Evolutionary conservation across 2,113 vertebrate genomes (phyloP).

Genomic region (Sterrhoptilus dennistouni): DNA sequence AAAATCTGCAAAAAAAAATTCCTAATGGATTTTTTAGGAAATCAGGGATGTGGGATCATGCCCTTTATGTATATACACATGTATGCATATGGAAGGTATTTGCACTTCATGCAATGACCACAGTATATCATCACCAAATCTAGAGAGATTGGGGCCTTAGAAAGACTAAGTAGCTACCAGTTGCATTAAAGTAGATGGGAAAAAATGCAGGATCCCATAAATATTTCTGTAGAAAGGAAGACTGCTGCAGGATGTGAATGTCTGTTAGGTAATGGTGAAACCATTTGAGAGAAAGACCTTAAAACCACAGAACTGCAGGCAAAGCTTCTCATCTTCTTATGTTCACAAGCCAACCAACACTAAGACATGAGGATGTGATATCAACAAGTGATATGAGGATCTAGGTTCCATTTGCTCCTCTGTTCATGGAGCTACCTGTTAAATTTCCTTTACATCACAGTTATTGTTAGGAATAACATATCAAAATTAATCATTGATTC

Average conservation of each 20-base stretch:
- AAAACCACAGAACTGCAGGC: background rate
- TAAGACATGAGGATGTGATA: background rate
- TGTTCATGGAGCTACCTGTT: background rate
- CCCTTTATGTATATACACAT: background rate
- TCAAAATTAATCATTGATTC: background rate
- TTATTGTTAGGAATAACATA: background rate
- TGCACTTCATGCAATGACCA: background rate
- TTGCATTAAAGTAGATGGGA: background rate
- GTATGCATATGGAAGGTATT: background rate
- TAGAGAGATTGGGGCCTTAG: background rate
- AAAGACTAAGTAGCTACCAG: background rate
- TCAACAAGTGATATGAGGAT: background rate
- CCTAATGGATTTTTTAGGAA: background rate
- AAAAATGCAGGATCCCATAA: background rate
- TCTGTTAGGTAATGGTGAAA: background rate
- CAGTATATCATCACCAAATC: background rate
- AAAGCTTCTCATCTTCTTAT: background rate
- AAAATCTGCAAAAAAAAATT: background rate
- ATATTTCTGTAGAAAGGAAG: background rate
- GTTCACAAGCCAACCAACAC: background rate
- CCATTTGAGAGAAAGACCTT: background rate
- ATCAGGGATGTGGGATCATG: background rate
- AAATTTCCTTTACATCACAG: background rate
- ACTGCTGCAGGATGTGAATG: background rate
- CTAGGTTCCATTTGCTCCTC: background rate